Base-by-base conservation (phyloP, 2,113 vertebrate species). In the Pedetes capensis region DNA sequence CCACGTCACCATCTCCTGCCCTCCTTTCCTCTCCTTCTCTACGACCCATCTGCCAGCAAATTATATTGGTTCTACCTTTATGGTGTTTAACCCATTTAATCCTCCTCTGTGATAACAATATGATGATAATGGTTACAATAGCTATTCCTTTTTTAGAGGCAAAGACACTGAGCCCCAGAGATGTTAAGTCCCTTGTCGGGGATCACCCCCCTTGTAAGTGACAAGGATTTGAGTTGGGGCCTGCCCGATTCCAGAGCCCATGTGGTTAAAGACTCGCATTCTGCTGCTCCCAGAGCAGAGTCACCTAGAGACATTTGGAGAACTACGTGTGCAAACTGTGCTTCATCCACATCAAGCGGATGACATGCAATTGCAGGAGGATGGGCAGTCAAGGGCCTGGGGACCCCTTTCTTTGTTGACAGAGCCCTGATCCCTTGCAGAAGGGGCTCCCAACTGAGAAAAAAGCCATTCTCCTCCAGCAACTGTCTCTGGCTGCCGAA, bases 251-350 rank as follows among this genome's bases (percentile, higher is more conserved):
- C 44, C 53, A 22, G 29, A 64, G 75, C 14, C 57, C 57, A 2
- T 2, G 25, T 12, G 18, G 2, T 55, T 8, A 8, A 1, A 17
- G 37, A 25, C 8, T 32, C 4, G 9, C 0, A 17, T 18, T 63
- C 53, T 51, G 42, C 51, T 44, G 42, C 61, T 29, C 42, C 63
- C 63, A 17, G 29, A 49, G 74, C 18, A 18, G 18, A 29, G 64
- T 22, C 47, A 27, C 27, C 47, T 44, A 66, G 57, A 37, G 29
- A 22, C 8, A 47, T 39, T 14, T 11, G 25, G 23, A 55, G 64
- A 47, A 49, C 51, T 2, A 8, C 34, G 32, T 42, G n/a, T n/a
- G n/a, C 57, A 51, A 53, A 74, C 12, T 25, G 1, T 59, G 32
- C 34, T 16, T 3, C 68, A 1, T 4, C n/a, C 7, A 1, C 3